Conservation (phyloP, 2,113 vertebrate species). For the Entosphenus tridentatus region DNA sequence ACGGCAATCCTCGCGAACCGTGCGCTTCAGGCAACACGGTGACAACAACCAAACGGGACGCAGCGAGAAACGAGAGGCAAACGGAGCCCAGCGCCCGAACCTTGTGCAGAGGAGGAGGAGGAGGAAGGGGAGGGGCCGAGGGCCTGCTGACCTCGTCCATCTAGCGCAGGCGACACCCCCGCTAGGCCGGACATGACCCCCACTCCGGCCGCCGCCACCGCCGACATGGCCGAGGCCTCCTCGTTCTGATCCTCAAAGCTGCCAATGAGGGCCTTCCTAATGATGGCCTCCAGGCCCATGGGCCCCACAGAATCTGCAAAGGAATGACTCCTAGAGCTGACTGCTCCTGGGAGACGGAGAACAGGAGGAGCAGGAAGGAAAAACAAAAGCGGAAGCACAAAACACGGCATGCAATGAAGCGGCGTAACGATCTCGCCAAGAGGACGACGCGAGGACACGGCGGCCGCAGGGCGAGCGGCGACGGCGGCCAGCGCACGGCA, state of each 20-base stretch:
- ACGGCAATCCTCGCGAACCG: no score
- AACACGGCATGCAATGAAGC: no score
- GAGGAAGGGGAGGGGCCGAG: background rate
- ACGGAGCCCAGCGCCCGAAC: no score
- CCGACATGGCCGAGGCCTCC: constrained; percentile 28
- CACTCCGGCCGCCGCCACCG: constrained; percentile 22
- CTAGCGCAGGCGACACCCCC: background rate
- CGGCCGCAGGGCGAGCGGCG: no score
- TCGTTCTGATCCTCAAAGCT: constrained; percentile 78
- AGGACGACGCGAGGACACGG: no score
- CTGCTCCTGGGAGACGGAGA: constrained; percentile 29
- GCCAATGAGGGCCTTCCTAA: constrained; percentile 90
- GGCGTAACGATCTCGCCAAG: no score
- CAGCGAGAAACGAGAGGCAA: no score
- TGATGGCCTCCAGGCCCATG: constrained; percentile 86
- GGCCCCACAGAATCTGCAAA: constrained; percentile 86
- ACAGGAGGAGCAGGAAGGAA: background rate
- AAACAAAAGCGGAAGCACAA: constrained; percentile 2
- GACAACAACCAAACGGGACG: no score
- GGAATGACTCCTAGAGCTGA: constrained; percentile 71
- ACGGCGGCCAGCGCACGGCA: no score
- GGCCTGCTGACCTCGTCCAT: background rate
- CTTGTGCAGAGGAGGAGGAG: background rate
- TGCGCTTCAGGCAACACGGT: no score
- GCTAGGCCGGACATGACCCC: constrained; percentile 27